Percentiles rank a stretch among this genome's conserved stretches.
phyloP scores from a whole-genome alignment of 2,113 vertebrate species.

The Neogale vison region DNA sequence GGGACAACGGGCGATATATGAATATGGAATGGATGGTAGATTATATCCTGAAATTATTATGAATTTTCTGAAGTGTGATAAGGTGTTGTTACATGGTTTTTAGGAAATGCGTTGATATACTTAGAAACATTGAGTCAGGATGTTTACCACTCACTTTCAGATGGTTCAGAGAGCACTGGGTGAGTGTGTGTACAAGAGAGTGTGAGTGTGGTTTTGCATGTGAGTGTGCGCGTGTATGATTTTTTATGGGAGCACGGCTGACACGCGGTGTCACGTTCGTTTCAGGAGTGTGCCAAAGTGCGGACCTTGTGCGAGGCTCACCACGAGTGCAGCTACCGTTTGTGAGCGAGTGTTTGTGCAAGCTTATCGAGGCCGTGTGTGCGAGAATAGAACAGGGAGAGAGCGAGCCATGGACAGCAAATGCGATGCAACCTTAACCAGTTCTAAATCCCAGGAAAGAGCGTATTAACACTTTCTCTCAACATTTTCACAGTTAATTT shows the following conservation, averaged over 20 bases:
- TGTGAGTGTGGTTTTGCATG: neutral
- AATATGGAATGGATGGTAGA: neutral
- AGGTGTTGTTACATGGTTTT: neutral
- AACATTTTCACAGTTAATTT: neutral
- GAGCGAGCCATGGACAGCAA: neutral
- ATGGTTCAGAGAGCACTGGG: neutral
- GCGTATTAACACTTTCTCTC: neutral
- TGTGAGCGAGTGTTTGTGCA: neutral
- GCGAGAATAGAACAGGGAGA: neutral
- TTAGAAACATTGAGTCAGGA: neutral
- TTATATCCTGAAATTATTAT: neutral
- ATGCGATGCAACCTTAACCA: neutral
- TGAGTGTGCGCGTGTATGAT: neutral
- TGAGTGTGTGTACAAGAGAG: neutral
- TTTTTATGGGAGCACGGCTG: neutral
- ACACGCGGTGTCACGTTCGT: neutral
- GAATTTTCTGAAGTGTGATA: neutral
- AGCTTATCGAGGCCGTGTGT: no score
- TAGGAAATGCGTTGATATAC: neutral
- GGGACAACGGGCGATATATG: neutral
- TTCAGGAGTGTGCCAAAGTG: neutral
- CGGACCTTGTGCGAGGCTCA: neutral
- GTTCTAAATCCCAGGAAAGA: neutral
- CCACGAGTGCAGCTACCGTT: neutral
- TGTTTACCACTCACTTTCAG: neutral